Percentiles rank a stretch among this genome's conserved stretches.
Conservation (phyloP, 2,797 vertebrate species). For the Coreius guichenoti region DNA sequence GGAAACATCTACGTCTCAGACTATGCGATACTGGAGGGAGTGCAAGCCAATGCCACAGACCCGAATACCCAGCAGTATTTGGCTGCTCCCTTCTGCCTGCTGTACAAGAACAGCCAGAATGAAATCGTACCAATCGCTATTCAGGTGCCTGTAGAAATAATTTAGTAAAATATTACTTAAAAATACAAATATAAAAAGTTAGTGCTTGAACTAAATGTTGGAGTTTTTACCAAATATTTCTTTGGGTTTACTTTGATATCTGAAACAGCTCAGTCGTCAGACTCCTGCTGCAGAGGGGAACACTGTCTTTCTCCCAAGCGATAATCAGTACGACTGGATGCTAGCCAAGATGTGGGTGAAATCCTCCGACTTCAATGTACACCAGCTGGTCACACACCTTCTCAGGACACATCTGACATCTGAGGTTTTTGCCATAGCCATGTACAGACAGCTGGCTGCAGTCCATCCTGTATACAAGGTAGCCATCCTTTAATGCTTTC, state of each 20-base stretch:
- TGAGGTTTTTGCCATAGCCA: slow-evolving; percentile 92
- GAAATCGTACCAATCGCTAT: slow-evolving; percentile 95
- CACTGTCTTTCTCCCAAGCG: slow-evolving; percentile 94
- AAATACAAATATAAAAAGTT: background rate
- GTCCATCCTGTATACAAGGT: slow-evolving; percentile 95
- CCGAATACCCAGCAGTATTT: slow-evolving; percentile 91
- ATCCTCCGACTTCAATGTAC: slow-evolving; percentile 91
- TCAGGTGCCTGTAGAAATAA: slow-evolving; percentile 80
- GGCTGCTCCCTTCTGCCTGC: slow-evolving; percentile 89
- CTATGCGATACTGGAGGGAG: slow-evolving; percentile 86
- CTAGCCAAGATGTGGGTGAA: slow-evolving; percentile 98
- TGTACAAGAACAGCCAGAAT: slow-evolving; percentile 89
- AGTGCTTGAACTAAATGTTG: background rate
- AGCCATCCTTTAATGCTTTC: background rate
- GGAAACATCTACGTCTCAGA: slow-evolving; percentile 94
- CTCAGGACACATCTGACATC: slow-evolving; percentile 90
- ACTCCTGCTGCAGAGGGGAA: slow-evolving; percentile 79
- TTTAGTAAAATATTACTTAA: background rate
- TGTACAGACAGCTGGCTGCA: slow-evolving; percentile 91
- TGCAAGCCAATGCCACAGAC: slow-evolving; percentile 89
- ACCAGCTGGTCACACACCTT: slow-evolving; percentile 93
- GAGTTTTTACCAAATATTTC: background rate
- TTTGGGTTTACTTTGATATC: background rate
- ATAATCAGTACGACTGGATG: slow-evolving; percentile 89
- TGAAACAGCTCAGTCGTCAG: slow-evolving; percentile 83